Percentiles rank a stretch among this genome's conserved stretches.
Conservation (phyloP, 2,888 invertebrate species). For the Penaeus monodon region DNA sequence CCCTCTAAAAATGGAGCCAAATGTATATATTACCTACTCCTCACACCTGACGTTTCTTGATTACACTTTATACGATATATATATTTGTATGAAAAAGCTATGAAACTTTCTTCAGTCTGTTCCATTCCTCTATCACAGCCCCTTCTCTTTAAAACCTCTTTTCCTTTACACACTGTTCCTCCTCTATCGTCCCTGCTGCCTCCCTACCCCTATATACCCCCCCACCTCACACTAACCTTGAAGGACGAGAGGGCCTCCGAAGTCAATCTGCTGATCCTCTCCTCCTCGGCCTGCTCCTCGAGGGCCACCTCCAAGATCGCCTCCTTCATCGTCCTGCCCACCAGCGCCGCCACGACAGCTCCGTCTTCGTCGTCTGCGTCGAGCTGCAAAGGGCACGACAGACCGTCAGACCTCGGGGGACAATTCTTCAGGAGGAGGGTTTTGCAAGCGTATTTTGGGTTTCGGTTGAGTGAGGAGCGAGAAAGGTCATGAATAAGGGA, state of each 20-base stretch:
- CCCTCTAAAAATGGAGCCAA: too few species aligned
- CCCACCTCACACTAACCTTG: slow-evolving; percentile 4
- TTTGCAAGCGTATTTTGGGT: background rate
- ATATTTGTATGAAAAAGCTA: too few species aligned
- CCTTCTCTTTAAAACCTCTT: background rate
- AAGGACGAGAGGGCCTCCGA: background rate
- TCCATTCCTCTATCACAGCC: background rate
- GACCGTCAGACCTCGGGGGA: background rate
- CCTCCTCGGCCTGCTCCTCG: slow-evolving; percentile 49
- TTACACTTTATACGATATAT: too few species aligned
- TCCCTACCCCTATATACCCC: background rate
- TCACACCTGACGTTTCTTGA: too few species aligned
- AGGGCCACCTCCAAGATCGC: slow-evolving; percentile 44
- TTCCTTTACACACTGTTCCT: background rate
- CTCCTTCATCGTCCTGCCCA: slow-evolving; percentile 41
- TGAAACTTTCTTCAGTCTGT: too few species aligned
- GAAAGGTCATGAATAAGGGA: too few species aligned
- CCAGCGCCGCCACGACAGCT: slow-evolving; percentile 38
- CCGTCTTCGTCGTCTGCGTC: slow-evolving; percentile 15
- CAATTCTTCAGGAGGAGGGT: too few species aligned
- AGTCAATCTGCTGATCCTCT: slow-evolving; percentile 22
- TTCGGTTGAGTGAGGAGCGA: too few species aligned
- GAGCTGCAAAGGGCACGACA: background rate
- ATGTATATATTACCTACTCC: too few species aligned
- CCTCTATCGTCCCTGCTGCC: background rate